phyloP scores from a whole-genome alignment of 2,797 vertebrate species.

The Gila robusta region DNA sequence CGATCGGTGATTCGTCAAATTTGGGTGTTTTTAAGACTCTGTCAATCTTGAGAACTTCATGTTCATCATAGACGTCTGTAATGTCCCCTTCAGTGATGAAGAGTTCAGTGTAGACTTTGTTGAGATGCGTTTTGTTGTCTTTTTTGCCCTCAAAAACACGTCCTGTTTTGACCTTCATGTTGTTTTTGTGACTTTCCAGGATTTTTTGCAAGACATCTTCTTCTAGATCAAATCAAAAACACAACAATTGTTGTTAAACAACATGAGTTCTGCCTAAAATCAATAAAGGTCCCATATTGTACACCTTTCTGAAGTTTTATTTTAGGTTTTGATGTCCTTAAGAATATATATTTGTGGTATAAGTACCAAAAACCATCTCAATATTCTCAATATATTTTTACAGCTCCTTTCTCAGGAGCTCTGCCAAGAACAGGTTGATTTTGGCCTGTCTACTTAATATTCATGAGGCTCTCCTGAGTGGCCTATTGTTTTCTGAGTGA shows the following conservation, averaged over 20 bases:
- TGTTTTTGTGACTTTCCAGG: not conserved
- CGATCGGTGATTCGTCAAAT: constrained; percentile 30
- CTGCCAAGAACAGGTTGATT: no score
- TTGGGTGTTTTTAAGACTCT: not conserved
- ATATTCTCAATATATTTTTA: no score
- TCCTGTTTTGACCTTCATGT: not conserved
- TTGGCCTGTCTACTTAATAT: no score
- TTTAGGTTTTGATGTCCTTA: no score
- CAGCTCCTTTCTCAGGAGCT: no score
- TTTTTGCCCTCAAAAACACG: constrained; percentile 25
- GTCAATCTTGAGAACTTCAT: constrained; percentile 47
- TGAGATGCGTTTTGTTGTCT: constrained; percentile 9
- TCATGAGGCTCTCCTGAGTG: no score
- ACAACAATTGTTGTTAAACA: not conserved
- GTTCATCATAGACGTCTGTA: constrained; percentile 32
- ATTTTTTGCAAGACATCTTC: not conserved
- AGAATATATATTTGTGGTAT: no score
- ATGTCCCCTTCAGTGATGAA: constrained; percentile 54
- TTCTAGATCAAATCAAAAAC: not conserved
- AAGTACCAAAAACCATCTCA: no score
- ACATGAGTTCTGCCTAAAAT: not conserved
- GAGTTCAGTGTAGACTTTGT: constrained; percentile 45
- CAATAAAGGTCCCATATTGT: no score
- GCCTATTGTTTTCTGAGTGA: no score
- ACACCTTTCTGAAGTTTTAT: no score